A percentile compares a stretch with the other conserved stretches of the same genome.
These are phyloP conservation scores for Oryzias woworae DNA, from an alignment of 2,113 vertebrate species.

Conservation along the genomic window DNA sequence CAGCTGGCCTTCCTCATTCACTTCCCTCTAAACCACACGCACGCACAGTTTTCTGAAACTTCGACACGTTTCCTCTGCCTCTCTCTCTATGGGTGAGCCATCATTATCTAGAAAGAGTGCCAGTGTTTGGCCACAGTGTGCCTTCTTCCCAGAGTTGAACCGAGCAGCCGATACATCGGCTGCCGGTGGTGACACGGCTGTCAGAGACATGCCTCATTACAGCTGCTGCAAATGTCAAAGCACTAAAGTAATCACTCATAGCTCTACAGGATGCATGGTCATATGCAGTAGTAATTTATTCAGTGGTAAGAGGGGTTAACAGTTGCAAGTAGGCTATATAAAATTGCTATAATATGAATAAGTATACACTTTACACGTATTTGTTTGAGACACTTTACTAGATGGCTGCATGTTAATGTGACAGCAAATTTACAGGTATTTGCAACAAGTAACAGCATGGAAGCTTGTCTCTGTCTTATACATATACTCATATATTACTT, in stretches of 20 bases:
- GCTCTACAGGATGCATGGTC: slow-evolving; percentile 69
- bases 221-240: slow-evolving; percentile 79
- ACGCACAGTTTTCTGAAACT: slow-evolving; percentile 61
- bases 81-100: slow-evolving; percentile 68
- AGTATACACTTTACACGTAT: slow-evolving; percentile 15
- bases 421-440: slow-evolving; percentile 50
- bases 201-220: slow-evolving; percentile 81
- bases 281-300: slow-evolving; percentile 52
- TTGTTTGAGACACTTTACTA: slow-evolving; percentile 27
- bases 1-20: slow-evolving; percentile 47
- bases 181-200: slow-evolving; percentile 76
- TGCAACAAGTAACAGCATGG: slow-evolving; percentile 51
- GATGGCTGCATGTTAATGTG: slow-evolving; percentile 53
- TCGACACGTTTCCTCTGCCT: slow-evolving; percentile 64
- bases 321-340: slow-evolving; percentile 9
- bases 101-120: slow-evolving; percentile 71
- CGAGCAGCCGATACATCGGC: slow-evolving; percentile 70
- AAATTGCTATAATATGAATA: slow-evolving; percentile 15
- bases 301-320: slow-evolving; percentile 57
- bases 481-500: too few relatives aligned
- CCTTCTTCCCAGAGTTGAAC: slow-evolving; percentile 64
- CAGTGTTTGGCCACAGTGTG: slow-evolving; percentile 72
- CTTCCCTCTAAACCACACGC: slow-evolving; percentile 61
- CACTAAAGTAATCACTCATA: slow-evolving; percentile 77
- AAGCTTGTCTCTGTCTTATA: too few relatives aligned